Conservation (phyloP, 2,797 vertebrate genomes). For the Molossus molossus region DNA sequence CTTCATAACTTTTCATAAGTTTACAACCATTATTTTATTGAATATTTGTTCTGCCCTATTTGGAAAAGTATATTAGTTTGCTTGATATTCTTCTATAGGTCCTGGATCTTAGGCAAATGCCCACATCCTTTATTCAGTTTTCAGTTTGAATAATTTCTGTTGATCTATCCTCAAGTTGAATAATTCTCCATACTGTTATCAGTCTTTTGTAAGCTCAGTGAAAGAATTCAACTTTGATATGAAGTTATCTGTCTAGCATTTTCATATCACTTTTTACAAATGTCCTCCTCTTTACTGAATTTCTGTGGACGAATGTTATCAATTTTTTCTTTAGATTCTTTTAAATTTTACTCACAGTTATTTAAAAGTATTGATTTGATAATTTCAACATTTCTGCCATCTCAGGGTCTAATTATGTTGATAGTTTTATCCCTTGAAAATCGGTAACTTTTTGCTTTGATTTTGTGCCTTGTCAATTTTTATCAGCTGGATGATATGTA, state of each 20-base stretch:
- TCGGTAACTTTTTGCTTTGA: not conserved
- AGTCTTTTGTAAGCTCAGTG: not conserved
- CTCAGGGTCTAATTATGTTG: conserved; percentile 35
- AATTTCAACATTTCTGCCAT: not conserved
- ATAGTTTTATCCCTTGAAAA: conserved; percentile 26
- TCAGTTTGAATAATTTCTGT: not conserved
- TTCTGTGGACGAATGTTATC: not conserved
- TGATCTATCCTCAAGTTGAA: not conserved
- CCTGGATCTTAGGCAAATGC: not conserved
- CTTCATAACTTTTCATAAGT: conserved; percentile 13
- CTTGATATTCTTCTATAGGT: not conserved
- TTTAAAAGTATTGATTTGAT: not conserved
- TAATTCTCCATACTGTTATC: not conserved
- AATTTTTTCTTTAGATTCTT: not conserved
- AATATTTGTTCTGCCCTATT: not conserved
- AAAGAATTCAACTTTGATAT: not conserved
- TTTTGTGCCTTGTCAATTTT: conserved; percentile 35
- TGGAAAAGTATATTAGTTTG: not conserved
- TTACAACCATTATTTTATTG: not conserved
- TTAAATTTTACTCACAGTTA: not conserved
- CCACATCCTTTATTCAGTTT: not conserved
- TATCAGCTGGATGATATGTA: not conserved
- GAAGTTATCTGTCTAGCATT: not conserved
- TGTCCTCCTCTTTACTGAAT: not conserved
- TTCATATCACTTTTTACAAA: not conserved